phyloP scores from a whole-genome alignment of 2,888 invertebrate species.

The Odontomyia ornata region DNA sequence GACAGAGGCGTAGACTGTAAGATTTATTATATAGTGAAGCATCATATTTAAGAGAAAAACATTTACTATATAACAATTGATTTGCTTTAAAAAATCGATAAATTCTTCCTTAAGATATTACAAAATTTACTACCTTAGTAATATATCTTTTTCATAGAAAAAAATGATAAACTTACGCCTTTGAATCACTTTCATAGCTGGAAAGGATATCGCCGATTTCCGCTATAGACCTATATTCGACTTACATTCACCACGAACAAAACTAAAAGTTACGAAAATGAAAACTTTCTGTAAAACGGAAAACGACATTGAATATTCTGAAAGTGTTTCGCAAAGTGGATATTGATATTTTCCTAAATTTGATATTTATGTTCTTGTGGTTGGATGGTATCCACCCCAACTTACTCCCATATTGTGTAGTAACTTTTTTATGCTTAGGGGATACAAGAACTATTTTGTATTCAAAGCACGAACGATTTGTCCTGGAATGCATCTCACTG shows the following conservation, averaged over 20 bases:
- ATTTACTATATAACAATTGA: no score
- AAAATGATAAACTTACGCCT: neutral
- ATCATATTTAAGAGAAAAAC: no score
- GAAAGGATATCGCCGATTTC: constrained; percentile 31
- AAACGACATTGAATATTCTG: constrained; percentile 55
- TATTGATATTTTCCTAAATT: constrained; percentile 65
- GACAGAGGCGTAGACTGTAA: no score
- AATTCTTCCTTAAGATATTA: no score
- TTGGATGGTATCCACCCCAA: neutral
- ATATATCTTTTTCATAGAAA: no score
- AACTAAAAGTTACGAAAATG: constrained; percentile 34
- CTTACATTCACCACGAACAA: neutral
- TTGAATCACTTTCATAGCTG: neutral
- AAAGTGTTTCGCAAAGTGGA: constrained; percentile 63
- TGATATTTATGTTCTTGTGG: constrained; percentile 62
- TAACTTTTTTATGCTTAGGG: neutral
- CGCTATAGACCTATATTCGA: constrained; percentile 2
- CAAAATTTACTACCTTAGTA: no score
- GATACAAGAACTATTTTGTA: constrained; percentile 28
- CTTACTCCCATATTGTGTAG: constrained; percentile 8
- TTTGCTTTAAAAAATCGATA: no score
- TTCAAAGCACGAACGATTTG: constrained; percentile 43
- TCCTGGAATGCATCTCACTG: constrained; percentile 18
- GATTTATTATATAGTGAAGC: no score
- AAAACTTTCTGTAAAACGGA: neutral